Conservation (phyloP, 2,113 vertebrate species). For the Grallaria varia region DNA sequence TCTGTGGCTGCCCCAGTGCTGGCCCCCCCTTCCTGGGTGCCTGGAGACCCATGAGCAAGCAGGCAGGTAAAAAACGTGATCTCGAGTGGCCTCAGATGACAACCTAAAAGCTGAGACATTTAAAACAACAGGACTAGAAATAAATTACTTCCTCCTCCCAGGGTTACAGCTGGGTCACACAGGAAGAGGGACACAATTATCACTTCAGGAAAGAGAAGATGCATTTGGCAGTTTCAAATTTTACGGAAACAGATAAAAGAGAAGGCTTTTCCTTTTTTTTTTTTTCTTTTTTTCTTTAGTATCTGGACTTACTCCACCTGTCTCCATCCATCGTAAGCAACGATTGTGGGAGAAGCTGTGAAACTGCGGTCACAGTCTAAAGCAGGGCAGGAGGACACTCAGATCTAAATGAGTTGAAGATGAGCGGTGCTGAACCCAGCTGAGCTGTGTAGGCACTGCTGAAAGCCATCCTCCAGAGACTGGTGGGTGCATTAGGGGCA, state of each 20-base stretch:
- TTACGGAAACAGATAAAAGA: conserved; percentile 72
- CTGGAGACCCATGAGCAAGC: conserved; percentile 24
- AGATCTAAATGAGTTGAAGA: background rate
- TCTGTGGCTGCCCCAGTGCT: background rate
- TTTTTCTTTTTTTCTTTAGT: background rate
- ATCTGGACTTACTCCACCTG: conserved; percentile 53
- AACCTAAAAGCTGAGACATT: background rate
- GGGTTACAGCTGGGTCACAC: conserved; percentile 62
- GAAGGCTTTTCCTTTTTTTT: conserved; percentile 30
- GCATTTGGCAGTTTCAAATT: conserved; percentile 60
- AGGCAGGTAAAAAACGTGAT: conserved; percentile 63
- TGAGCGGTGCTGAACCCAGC: background rate
- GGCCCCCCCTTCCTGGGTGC: background rate
- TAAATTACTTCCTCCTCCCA: conserved; percentile 69
- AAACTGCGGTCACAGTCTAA: background rate
- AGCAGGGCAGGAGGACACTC: background rate
- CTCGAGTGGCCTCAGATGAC: background rate
- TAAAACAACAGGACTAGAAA: conserved; percentile 42
- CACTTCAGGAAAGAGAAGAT: conserved; percentile 70
- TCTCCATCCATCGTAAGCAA: background rate
- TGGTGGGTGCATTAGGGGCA: background rate
- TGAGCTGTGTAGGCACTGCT: background rate
- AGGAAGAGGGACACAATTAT: conserved; percentile 61
- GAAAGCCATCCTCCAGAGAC: background rate
- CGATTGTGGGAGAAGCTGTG: background rate